phyloP scores from a whole-genome alignment of 2,888 invertebrate species.

The Bhutanitis thaidina region DNA sequence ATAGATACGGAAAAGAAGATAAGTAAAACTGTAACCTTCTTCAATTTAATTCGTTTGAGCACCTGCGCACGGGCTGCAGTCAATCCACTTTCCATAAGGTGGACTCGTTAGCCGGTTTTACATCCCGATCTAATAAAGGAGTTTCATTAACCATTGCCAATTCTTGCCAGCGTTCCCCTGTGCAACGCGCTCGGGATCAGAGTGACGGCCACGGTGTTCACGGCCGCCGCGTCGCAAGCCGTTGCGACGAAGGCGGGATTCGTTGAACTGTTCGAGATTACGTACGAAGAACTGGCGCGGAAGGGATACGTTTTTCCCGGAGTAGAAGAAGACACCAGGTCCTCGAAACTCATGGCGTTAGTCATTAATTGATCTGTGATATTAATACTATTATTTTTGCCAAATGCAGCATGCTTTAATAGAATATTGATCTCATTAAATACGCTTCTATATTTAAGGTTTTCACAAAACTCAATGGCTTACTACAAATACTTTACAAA shows the following conservation, averaged over 20 bases:
- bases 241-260: constrained; percentile 75
- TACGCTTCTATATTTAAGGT: too few species aligned
- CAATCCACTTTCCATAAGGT: too few species aligned
- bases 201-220: constrained; percentile 74
- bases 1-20: too few species aligned
- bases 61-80: too few species aligned
- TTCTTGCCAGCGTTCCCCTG: constrained; percentile 59
- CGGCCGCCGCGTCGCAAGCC: constrained; percentile 72
- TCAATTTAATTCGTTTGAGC: too few species aligned
- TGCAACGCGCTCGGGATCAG: constrained; percentile 70
- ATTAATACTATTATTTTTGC: neutral
- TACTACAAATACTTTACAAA: too few species aligned
- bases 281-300: constrained; percentile 65
- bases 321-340: constrained; percentile 57
- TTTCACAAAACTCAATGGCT: too few species aligned
- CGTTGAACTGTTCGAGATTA: constrained; percentile 53
- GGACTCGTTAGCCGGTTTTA: too few species aligned
- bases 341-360: constrained; percentile 67
- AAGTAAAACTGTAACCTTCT: too few species aligned
- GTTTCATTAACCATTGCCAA: too few species aligned
- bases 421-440: neutral
- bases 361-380: constrained; percentile 37
- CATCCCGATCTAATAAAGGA: too few species aligned
- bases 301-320: constrained; percentile 63
- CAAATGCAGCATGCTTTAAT: too few species aligned